phyloP scores from a whole-genome alignment of 2,888 invertebrate species.

The Watsonalla binaria region DNA sequence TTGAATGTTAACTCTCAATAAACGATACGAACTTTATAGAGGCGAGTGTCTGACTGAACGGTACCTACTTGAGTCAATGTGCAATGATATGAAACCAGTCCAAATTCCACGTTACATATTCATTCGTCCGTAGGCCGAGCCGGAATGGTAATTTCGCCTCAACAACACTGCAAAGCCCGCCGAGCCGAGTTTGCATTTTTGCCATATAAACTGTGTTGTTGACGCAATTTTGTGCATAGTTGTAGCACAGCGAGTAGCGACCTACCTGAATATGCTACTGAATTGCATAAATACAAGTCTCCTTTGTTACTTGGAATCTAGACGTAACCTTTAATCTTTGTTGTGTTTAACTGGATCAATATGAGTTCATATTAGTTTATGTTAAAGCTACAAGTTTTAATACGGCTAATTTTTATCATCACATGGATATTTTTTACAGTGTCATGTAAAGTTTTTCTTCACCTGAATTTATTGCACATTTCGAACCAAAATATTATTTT shows the following conservation, averaged over 20 bases:
- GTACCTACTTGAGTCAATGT: constrained; percentile 22
- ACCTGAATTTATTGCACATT: constrained; percentile 19
- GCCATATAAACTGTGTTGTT: constrained; percentile 50
- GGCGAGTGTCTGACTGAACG: constrained; percentile 9
- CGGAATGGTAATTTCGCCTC: constrained; percentile 70
- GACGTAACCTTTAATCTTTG: too few species aligned
- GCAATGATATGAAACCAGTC: constrained; percentile 52
- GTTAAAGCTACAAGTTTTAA: too few species aligned
- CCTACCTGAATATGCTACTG: constrained; percentile 41
- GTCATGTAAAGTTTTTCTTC: constrained; percentile 5
- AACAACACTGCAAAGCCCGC: constrained; percentile 53
- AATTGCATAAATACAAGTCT: constrained; percentile 38
- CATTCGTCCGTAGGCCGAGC: constrained; percentile 61
- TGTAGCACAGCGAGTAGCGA: constrained; percentile 19
- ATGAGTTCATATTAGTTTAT: too few species aligned
- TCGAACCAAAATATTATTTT: constrained; percentile 44
- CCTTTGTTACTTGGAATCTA: too few species aligned
- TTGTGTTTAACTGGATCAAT: too few species aligned
- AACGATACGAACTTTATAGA: constrained; percentile 16
- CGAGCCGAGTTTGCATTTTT: constrained; percentile 64
- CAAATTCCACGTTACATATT: constrained; percentile 66
- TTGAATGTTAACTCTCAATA: constrained; percentile 23
- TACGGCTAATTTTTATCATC: too few species aligned
- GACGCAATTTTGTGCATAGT: constrained; percentile 39
- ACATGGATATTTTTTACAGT: not conserved